Conservation (phyloP, 1,140 invertebrate genomes). For the Drosophila prosaltans region DNA sequence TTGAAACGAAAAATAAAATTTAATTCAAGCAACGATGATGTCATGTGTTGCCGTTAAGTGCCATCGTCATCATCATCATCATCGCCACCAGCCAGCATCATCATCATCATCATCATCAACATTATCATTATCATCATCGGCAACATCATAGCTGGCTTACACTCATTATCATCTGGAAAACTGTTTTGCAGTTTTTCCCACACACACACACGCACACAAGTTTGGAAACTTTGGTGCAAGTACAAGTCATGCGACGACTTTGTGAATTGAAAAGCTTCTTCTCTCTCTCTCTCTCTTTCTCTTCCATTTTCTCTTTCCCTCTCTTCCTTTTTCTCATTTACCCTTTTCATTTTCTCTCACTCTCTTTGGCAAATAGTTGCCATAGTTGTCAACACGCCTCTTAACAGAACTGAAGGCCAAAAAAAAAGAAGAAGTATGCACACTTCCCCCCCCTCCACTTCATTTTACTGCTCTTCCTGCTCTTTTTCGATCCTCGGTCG, state of each 20-base stretch:
- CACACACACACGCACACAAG: conserved; percentile 23
- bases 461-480: too few relatives aligned
- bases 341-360: neutral
- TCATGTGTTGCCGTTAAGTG: conserved; percentile 66
- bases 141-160: conserved; percentile 17
- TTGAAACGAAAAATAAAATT: conserved; percentile 68
- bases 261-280: conserved; percentile 26
- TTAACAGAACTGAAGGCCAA: conserved; percentile 7
- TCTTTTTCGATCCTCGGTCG: neutral
- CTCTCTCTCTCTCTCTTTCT: neutral
- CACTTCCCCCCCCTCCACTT: neutral
- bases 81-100: conserved; percentile 15
- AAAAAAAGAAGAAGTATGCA: conserved; percentile 1
- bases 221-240: conserved; percentile 37
- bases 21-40: conserved; percentile 56
- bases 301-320: neutral
- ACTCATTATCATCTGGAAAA: conserved; percentile 47
- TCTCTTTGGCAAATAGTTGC: conserved; percentile 56
- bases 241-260: conserved; percentile 32
- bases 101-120: conserved; percentile 13
- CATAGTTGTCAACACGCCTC: conserved; percentile 41
- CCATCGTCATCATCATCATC: conserved; percentile 44
- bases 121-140: conserved; percentile 33
- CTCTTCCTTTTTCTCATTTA: conserved; percentile 1
- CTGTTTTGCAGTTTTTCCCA: conserved; percentile 51